phyloP scores from a whole-genome alignment of 1,140 invertebrate species.

The Scaptomyza montana region DNA sequence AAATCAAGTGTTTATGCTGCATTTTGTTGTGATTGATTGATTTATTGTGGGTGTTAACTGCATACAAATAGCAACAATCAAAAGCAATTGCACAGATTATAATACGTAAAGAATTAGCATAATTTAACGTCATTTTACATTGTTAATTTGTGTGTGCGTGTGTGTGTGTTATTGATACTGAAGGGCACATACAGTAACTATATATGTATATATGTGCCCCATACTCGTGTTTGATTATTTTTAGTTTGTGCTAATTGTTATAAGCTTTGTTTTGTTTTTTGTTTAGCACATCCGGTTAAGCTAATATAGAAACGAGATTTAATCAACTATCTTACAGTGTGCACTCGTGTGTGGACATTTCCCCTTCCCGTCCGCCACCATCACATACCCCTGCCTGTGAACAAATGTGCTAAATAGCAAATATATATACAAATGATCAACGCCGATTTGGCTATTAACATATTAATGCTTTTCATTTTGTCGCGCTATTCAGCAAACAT shows the following conservation, averaged over 20 bases:
- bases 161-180: constrained; percentile 32
- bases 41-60: constrained; percentile 45
- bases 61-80: constrained; percentile 25
- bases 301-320: constrained; percentile 11
- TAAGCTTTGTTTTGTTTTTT: constrained; percentile 36
- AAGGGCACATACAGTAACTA: constrained; percentile 23
- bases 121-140: constrained; percentile 34
- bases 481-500: constrained; percentile 28
- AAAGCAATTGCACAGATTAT: constrained; percentile 9
- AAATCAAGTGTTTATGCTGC: constrained; percentile 17
- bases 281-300: constrained; percentile 39
- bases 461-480: constrained; percentile 2
- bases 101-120: constrained; percentile 37
- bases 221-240: constrained; percentile 9
- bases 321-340: constrained; percentile 39
- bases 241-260: constrained; percentile 54
- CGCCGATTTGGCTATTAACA: constrained; percentile 55
- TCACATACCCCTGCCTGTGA: too few relatives aligned
- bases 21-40: constrained; percentile 14
- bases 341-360: constrained; percentile 41
- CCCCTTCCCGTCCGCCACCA: background rate
- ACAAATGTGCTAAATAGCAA: constrained; percentile 63
- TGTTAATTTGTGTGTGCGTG: background rate
- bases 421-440: constrained; percentile 39
- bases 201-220: too few relatives aligned